phyloP scores from a whole-genome alignment of 2,888 invertebrate genomes.

The Callimorpha dominula region DNA sequence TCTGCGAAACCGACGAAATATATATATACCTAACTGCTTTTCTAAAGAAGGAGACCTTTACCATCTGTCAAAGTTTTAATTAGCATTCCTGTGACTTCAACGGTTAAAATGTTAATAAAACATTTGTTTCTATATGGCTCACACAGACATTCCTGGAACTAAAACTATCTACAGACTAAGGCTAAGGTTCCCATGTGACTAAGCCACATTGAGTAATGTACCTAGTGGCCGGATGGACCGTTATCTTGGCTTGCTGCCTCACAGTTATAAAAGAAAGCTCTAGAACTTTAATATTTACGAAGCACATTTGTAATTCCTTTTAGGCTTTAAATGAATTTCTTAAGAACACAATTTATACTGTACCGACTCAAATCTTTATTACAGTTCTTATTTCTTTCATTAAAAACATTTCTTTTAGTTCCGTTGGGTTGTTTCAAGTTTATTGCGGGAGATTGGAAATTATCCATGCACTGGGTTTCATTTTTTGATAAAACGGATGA shows the following conservation, averaged over 20 bases:
- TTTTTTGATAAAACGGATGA: constrained; percentile 30
- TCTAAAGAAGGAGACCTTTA: not conserved
- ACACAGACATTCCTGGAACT: not conserved
- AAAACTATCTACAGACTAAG: not conserved
- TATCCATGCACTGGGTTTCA: constrained; percentile 39
- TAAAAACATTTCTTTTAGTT: constrained; percentile 8
- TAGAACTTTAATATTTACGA: not conserved
- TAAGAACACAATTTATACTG: constrained; percentile 15
- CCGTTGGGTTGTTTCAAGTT: constrained; percentile 13
- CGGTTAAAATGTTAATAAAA: not conserved
- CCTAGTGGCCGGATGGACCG: not conserved
- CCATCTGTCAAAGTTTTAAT: not conserved
- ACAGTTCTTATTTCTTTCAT: constrained; percentile 32
- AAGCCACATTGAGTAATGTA: not conserved
- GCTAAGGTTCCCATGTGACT: not conserved
- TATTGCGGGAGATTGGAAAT: constrained; percentile 41
- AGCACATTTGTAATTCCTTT: constrained; percentile 4
- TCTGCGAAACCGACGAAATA: not conserved
- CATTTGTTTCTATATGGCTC: not conserved
- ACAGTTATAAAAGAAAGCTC: not conserved
- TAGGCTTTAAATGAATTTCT: constrained; percentile 2
- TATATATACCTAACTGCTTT: not conserved
- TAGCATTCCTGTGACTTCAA: not conserved
- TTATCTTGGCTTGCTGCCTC: not conserved
- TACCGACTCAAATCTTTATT: constrained; percentile 10